Evolutionary conservation across 2,888 invertebrate species (phyloP).

Genomic region (Ophion ellenae): DNA sequence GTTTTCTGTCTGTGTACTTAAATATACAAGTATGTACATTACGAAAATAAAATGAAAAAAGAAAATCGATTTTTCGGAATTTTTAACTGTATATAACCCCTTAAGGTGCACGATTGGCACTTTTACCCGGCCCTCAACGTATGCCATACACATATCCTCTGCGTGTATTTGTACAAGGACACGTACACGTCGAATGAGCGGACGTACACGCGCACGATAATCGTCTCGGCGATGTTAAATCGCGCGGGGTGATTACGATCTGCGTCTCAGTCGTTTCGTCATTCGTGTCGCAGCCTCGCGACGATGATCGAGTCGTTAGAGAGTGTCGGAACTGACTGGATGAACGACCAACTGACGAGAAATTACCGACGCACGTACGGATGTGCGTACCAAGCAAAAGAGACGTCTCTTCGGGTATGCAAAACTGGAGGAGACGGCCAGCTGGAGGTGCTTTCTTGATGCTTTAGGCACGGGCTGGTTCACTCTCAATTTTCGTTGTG

Average conservation of each 20-base stretch:
- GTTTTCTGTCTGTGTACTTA: too few relatives aligned
- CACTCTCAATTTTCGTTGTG: slow-evolving; percentile 20
- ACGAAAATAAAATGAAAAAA: too few relatives aligned
- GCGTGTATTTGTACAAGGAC: neutral
- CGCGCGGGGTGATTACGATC: neutral
- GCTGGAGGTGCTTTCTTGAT: neutral
- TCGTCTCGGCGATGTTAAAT: neutral
- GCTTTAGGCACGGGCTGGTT: neutral
- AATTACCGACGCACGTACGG: slow-evolving; percentile 27
- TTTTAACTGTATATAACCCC: too few relatives aligned
- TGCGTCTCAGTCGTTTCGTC: neutral
- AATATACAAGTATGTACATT: too few relatives aligned
- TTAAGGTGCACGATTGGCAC: slow-evolving; percentile 40
- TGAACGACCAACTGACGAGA: slow-evolving; percentile 25
- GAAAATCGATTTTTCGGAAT: too few relatives aligned
- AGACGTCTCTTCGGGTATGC: slow-evolving; percentile 3
- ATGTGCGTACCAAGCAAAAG: neutral
- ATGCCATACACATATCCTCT: neutral
- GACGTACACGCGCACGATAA: neutral
- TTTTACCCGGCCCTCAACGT: neutral
- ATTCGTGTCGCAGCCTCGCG: slow-evolving; percentile 6
- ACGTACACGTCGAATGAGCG: neutral
- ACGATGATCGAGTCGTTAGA: slow-evolving; percentile 53
- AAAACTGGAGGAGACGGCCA: neutral
- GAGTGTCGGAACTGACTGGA: slow-evolving; percentile 1